Percentiles rank a stretch among this genome's conserved stretches.
Evolutionary conservation across 2,888 invertebrate species (phyloP).

Genomic region (Cyclophora punctaria): DNA sequence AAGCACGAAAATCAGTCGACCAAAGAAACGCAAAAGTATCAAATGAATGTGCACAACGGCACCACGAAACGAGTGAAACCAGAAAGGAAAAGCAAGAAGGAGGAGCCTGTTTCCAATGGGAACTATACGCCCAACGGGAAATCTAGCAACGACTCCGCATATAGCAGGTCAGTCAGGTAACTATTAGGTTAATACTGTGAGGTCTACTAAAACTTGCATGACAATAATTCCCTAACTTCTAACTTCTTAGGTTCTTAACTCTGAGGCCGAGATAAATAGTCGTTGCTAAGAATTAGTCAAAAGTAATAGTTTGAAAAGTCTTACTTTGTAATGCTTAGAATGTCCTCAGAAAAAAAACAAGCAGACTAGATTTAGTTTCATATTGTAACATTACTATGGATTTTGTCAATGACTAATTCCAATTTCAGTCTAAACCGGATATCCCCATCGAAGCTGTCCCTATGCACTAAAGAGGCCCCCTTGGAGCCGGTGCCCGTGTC

Average conservation of each 20-base stretch:
- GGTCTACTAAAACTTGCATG: too few species aligned
- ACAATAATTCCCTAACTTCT: too few species aligned
- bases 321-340: too few species aligned
- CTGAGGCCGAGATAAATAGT: too few species aligned
- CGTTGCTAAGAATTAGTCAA: too few species aligned
- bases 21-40: constrained; percentile 39
- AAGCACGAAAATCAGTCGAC: constrained; percentile 36
- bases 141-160: constrained; percentile 81
- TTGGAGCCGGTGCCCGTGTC: constrained; percentile 51
- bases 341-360: too few species aligned
- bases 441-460: constrained; percentile 64
- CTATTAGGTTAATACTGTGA: constrained; percentile 9
- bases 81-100: constrained; percentile 52
- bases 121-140: constrained; percentile 58
- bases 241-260: too few species aligned
- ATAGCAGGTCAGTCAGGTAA: constrained; percentile 85
- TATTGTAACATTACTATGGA: too few species aligned
- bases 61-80: constrained; percentile 49
- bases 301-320: too few species aligned
- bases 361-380: too few species aligned
- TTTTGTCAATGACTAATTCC: too few species aligned
- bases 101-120: constrained; percentile 44
- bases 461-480: constrained; percentile 54
- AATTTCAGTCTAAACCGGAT: constrained; percentile 57
- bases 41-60: constrained; percentile 32